Base-by-base conservation (phyloP, 2,797 vertebrate species). In the Periparus ater region DNA sequence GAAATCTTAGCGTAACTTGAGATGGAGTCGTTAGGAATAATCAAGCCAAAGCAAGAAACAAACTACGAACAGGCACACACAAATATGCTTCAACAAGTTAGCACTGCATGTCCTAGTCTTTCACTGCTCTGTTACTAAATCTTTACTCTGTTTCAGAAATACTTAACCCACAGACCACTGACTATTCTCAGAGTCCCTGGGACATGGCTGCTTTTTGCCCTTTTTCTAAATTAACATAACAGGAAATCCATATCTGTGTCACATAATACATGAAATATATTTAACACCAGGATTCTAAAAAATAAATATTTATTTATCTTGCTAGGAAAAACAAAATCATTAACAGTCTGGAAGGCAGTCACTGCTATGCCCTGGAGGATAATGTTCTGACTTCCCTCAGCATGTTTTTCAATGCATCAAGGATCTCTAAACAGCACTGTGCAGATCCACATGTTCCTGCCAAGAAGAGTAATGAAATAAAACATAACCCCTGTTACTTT, bases 101-200 rank as follows among this genome's bases (percentile, higher is more conserved):
- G 40, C 60, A 62, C 22, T 66, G 44, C 34, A 66, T 0, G 0
- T 72, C 70, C 73, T 32, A 25, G 7, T 30, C 65, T 62, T 82
- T 81, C 36, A 36, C 12, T 61, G 58, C 32, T 79, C 63, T 55
- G 15, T 70, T 88, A 55, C 48, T 47, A 34, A 77, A 12, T 80
- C 70, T 74, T 92, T 94, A 86, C 25, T 27, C n/a, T 54, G 66
- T 63, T 81, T 84, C 58, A 91, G 48, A 94, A 95, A 86, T 81
- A 93, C 18, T 65, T 53, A 54, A 89, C 57, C 66, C 93, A 94
- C 86, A 91, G 47, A 79, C 34, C 84, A 66, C 74, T 62, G 60
- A 58, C 53, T 94, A 45, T 51, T 90, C 72, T 45, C 76, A 74
- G 71, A 63, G 63, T 27, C 91, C 67, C 71, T 58, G 27, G 55